Percentiles rank a stretch among this genome's conserved stretches.
Conservation (phyloP, 2,113 vertebrate genomes). For the Butorides virescens region DNA sequence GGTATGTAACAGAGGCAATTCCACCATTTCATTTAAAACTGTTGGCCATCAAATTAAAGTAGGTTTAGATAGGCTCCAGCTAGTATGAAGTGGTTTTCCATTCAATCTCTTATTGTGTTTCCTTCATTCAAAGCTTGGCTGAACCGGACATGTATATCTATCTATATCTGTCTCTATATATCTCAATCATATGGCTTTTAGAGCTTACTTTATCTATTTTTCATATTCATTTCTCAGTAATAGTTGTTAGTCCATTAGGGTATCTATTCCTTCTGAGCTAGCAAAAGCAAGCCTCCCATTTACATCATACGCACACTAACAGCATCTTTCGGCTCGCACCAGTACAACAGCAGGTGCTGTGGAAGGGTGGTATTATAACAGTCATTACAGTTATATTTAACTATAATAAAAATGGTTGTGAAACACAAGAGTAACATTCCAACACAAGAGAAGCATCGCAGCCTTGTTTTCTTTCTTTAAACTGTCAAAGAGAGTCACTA, state of each 20-base stretch:
- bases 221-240: slow-evolving; percentile 2
- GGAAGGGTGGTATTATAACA: background rate
- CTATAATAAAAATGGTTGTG: background rate
- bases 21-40: background rate
- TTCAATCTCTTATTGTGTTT: background rate
- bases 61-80: background rate
- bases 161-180: rapidly evolving
- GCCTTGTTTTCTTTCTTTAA: background rate
- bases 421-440: background rate
- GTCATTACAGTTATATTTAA: background rate
- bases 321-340: background rate
- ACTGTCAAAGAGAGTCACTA: background rate
- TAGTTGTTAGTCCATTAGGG: background rate
- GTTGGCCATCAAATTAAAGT: background rate
- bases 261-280: background rate
- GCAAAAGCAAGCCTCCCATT: background rate
- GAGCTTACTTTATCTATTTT: slow-evolving; percentile 4
- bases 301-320: background rate
- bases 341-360: background rate
- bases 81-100: background rate
- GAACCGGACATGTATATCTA: rapidly evolving
- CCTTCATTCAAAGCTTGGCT: background rate
- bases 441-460: background rate
- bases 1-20: background rate
- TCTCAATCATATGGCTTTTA: background rate